phyloP scores from a whole-genome alignment of 2,797 vertebrate genomes.

The Etheostoma nigrum region DNA sequence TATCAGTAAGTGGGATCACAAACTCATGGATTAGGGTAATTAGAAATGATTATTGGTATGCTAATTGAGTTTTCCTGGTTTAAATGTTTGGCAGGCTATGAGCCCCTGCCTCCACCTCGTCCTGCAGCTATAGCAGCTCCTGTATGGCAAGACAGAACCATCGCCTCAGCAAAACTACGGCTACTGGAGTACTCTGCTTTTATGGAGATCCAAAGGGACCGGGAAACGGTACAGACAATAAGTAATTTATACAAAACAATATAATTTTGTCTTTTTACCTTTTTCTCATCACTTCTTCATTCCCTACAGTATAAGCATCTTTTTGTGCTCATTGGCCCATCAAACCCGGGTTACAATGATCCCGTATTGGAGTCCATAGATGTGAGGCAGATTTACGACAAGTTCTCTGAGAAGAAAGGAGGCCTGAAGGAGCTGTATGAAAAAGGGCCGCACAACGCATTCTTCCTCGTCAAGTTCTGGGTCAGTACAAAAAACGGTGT shows the following conservation, averaged over 20 bases:
- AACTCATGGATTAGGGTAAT: background rate
- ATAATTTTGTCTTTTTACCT: background rate
- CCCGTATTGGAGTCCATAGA: conserved; percentile 95
- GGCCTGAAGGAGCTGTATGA: conserved; percentile 96
- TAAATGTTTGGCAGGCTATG: conserved; percentile 86
- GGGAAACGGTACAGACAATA: conserved; percentile 88
- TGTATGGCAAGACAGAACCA: conserved; percentile 96
- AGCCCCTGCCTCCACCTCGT: conserved; percentile 89
- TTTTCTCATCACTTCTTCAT: conserved; percentile 16
- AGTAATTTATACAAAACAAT: background rate
- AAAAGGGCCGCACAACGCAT: conserved; percentile 93
- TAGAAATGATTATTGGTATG: background rate
- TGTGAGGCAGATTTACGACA: conserved; percentile 97
- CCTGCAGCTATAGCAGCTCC: conserved; percentile 89
- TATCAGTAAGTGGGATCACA: conserved; percentile 88
- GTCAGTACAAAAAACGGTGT: conserved; percentile 74
- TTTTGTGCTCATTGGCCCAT: conserved; percentile 96
- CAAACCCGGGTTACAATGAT: conserved; percentile 92
- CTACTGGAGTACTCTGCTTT: conserved; percentile 96
- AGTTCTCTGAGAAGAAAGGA: conserved; percentile 96
- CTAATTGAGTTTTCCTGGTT: conserved; percentile 19
- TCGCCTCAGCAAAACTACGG: conserved; percentile 92
- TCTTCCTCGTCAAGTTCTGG: conserved; percentile 98
- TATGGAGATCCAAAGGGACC: conserved; percentile 93
- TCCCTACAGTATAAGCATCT: conserved; percentile 92